Base-by-base conservation (phyloP, 2,113 vertebrate genomes). In the Entomyzon cyanotis region DNA sequence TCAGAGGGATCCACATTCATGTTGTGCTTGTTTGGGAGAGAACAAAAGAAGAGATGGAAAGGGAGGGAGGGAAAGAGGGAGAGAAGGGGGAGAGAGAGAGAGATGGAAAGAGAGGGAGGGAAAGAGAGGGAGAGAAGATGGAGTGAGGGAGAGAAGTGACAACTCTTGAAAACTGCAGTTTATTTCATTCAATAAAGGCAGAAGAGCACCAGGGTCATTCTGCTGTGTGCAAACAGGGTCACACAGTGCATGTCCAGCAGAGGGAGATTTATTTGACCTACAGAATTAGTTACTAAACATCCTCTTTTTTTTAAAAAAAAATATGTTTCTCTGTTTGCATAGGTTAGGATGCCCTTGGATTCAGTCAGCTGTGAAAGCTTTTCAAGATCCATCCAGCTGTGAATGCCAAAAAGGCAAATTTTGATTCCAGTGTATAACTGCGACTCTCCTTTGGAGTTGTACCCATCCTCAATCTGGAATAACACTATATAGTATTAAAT, bases 371-470 rank as follows among this genome's bases (percentile, higher is more conserved):
- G 71, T 84, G 39, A 87, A 84, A 90, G 44, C 25, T 91, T 86
- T 90, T 87, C 17, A 73, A 74, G 63, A 64, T 75, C 47, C 47
- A 94, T 82, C 62, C 42, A 89, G 41, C 58, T 89, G 77, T 89
- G 67, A 94, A 65, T 70, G 27, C 44, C 86, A 95, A 86, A 96
- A 69, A 69, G n/a, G 33, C 35, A 87, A 70, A 82, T 78, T 76
- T 62, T 25, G 1, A 55, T 62, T 84, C 37, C 62, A n/a, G 5
- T 33, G 62, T 67, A 28, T 28, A 83, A 82, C 31, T 23, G 10
- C 55, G 17, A 53, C 12, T 68, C 18, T 71, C 18, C 8, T 93
- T 50, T 68, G 21, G 22, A 95, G 20, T 8, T 44, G 17, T 46
- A 80, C 11, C 5, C 25, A 50, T 22, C 21, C 27, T 70, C 63